A percentile compares a stretch with the other conserved stretches of the same genome.
Conservation (phyloP, 2,888 invertebrate species). For the Phorcus lineatus region DNA sequence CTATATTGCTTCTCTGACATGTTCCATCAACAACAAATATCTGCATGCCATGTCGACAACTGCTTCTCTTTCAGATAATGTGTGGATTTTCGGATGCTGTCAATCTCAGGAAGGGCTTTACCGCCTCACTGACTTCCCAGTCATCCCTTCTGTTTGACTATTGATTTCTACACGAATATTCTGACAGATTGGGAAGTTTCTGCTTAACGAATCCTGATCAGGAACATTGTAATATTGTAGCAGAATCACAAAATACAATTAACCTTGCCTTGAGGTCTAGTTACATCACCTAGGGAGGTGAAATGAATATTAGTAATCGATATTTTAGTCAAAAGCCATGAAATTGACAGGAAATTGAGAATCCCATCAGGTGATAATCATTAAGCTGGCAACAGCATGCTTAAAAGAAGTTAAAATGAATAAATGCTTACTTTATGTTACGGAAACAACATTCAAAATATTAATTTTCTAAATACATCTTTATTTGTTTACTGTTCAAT, state of each 20-base stretch:
- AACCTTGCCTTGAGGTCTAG: background rate
- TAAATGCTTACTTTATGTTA: too few relatives aligned
- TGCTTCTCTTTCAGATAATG: background rate
- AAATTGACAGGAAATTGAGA: too few relatives aligned
- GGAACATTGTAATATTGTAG: conserved; percentile 2
- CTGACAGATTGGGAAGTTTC: background rate
- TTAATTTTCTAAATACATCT: too few relatives aligned
- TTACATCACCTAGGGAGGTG: background rate
- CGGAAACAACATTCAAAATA: too few relatives aligned
- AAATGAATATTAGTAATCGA: background rate
- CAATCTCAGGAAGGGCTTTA: background rate
- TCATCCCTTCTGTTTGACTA: background rate
- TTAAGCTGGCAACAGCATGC: too few relatives aligned
- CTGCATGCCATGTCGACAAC: background rate
- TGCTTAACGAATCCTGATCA: background rate
- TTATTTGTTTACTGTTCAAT: too few relatives aligned
- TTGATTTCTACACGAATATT: background rate
- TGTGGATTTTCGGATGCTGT: background rate
- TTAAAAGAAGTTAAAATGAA: too few relatives aligned
- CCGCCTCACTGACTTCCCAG: background rate
- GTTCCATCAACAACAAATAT: background rate
- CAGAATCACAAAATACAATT: conserved; percentile 2
- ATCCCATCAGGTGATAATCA: too few relatives aligned
- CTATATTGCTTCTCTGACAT: too few relatives aligned
- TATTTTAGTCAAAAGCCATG: too few relatives aligned